These are phyloP conservation scores for Morbakka virulenta DNA, from an alignment of 30 jellyfish, hydroid and myxozoan genomes.

Conservation along the genomic window DNA sequence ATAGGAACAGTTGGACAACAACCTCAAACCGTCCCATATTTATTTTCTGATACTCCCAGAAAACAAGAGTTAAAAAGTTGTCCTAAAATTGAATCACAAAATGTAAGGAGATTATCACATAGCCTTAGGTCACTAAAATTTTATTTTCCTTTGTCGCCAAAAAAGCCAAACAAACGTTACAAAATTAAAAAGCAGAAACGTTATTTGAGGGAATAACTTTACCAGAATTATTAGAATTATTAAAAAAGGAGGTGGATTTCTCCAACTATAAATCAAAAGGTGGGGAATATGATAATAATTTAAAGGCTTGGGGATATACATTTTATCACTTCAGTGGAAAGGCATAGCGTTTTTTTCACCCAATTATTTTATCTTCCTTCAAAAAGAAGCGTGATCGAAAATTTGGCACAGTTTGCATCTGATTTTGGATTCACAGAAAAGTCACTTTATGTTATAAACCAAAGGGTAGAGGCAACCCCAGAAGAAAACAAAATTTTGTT, in stretches of 20 bases:
- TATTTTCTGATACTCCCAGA: no score
- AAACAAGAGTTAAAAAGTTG: no score
- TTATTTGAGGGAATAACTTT: neutral
- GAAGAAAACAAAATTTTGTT: slow-evolving; percentile 2
- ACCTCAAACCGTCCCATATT: no score
- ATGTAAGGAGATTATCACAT: no score
- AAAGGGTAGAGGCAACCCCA: slow-evolving; percentile 14
- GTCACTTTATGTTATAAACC: slow-evolving; percentile 18
- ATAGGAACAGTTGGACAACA: no score
- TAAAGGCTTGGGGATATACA: slow-evolving; percentile 32
- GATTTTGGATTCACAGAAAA: slow-evolving; percentile 42
- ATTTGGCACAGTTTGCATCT: no score
- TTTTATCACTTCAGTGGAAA: slow-evolving; percentile 38
- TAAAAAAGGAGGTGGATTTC: slow-evolving; percentile 2
- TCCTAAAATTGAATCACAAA: no score
- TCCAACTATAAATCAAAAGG: slow-evolving; percentile 1
- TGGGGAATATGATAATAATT: slow-evolving; percentile 10
- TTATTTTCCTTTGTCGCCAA: no score
- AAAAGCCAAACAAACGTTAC: no score
- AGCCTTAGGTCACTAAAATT: no score
- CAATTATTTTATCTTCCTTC: slow-evolving; percentile 13
- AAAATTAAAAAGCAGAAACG: no score
- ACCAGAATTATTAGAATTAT: slow-evolving; percentile 1
- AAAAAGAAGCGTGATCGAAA: no score
- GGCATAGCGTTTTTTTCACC: slow-evolving; percentile 20